phyloP scores from a whole-genome alignment of 2,113 vertebrate species.

The Thymallus thymallus region DNA sequence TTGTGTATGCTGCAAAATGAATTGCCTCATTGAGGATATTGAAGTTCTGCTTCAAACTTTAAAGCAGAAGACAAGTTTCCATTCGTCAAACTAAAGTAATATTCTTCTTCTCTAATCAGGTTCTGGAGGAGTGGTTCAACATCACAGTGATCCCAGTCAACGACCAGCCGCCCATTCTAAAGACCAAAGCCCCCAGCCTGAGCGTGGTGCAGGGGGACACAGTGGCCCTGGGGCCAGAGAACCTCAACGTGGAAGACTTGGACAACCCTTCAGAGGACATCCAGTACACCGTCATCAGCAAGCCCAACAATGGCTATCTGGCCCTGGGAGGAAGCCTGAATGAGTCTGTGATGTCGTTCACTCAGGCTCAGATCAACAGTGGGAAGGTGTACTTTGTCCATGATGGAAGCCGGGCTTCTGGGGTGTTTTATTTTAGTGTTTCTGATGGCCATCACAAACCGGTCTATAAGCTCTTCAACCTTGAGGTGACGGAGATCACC shows the following conservation, averaged over 20 bases:
- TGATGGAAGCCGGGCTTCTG: constrained; percentile 81
- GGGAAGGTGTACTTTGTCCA: constrained; percentile 81
- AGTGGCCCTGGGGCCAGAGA: constrained; percentile 70
- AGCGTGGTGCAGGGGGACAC: constrained; percentile 80
- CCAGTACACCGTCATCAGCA: constrained; percentile 78
- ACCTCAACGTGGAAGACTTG: constrained; percentile 82
- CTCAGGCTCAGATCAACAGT: constrained; percentile 82
- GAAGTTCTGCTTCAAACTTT: too few relatives aligned
- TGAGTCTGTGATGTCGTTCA: constrained; percentile 74
- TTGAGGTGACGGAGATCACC: constrained; percentile 79
- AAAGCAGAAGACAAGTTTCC: too few relatives aligned
- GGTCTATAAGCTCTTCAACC: constrained; percentile 86
- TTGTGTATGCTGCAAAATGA: too few relatives aligned
- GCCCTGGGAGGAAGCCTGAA: constrained; percentile 69
- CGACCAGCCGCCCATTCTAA: constrained; percentile 83
- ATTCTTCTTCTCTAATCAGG: constrained; percentile 22
- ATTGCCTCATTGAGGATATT: too few relatives aligned
- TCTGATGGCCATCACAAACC: constrained; percentile 85
- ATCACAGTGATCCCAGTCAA: constrained; percentile 82
- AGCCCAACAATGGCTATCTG: constrained; percentile 85
- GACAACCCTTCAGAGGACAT: constrained; percentile 83
- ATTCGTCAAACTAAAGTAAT: too few relatives aligned
- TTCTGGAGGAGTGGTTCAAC: constrained; percentile 84
- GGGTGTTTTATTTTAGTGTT: constrained; percentile 90
- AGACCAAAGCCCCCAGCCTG: constrained; percentile 80